A percentile compares a stretch with the other conserved stretches of the same genome.
Evolutionary conservation across 2,888 invertebrate species (phyloP).

Genomic region (Seira musarum): DNA sequence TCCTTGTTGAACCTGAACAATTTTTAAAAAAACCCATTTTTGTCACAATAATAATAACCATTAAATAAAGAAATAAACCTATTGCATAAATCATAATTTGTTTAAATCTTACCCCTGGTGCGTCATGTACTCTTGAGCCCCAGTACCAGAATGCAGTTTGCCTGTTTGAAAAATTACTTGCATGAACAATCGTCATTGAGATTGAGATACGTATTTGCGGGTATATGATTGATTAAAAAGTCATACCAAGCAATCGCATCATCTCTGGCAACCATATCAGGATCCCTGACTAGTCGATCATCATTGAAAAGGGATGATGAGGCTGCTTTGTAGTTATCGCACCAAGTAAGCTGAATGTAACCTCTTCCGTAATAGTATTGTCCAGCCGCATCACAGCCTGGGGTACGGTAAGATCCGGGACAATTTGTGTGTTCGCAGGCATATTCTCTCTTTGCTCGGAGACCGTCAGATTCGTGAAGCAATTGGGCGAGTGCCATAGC

Average conservation of each 20-base stretch:
- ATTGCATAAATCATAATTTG: too few species aligned
- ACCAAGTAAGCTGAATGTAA: constrained; percentile 67
- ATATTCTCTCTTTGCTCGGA: constrained; percentile 50
- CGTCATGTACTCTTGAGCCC: constrained; percentile 48
- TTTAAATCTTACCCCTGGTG: too few species aligned
- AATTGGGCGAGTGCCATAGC: constrained; percentile 66
- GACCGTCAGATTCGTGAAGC: constrained; percentile 58
- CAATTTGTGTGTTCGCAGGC: constrained; percentile 51
- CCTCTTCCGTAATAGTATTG: constrained; percentile 59
- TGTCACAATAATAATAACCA: too few species aligned
- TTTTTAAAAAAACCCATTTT: too few species aligned
- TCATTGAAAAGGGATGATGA: constrained; percentile 58
- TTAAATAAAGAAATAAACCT: too few species aligned
- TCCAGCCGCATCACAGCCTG: constrained; percentile 47
- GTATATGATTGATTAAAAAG: too few species aligned
- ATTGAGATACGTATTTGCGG: too few species aligned
- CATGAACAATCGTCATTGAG: too few species aligned
- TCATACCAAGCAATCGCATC: constrained; percentile 63
- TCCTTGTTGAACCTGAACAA: constrained; percentile 54
- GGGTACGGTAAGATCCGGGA: constrained; percentile 55
- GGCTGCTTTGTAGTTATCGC: constrained; percentile 62
- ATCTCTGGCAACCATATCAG: constrained; percentile 61
- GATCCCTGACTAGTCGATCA: constrained; percentile 51
- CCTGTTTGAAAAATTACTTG: too few species aligned
- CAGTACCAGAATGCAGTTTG: constrained; percentile 65